A percentile compares a stretch with the other conserved stretches of the same genome.
phyloP scores from a whole-genome alignment of 2,113 vertebrate species.

The Polyodon spathula region DNA sequence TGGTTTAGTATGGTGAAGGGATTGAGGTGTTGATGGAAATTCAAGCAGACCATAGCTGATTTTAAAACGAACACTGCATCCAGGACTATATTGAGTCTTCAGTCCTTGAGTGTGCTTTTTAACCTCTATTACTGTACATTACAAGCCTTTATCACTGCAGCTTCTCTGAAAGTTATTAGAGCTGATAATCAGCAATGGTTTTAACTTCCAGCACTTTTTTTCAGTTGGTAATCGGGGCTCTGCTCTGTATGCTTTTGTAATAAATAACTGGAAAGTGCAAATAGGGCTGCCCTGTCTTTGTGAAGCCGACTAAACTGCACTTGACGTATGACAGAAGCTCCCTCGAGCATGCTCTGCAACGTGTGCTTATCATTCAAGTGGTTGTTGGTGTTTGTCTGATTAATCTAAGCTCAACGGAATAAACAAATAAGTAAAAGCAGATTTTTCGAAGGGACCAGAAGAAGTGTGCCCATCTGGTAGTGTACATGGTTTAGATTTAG shows the following conservation, averaged over 20 bases:
- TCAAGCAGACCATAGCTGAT: too few relatives aligned
- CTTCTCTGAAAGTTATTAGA: constrained; percentile 12
- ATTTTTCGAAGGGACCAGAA: too few relatives aligned
- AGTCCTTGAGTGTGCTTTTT: too few relatives aligned
- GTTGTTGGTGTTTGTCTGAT: too few relatives aligned
- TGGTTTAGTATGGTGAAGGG: neutral
- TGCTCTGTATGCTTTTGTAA: constrained; percentile 31
- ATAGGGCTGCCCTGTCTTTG: constrained; percentile 30
- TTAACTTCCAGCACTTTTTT: constrained; percentile 40
- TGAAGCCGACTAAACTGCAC: constrained; percentile 44
- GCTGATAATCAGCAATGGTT: constrained; percentile 36
- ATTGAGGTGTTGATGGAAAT: neutral
- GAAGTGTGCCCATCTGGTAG: too few relatives aligned
- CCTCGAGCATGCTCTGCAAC: constrained; percentile 19
- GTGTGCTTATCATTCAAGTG: too few relatives aligned
- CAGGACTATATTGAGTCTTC: too few relatives aligned
- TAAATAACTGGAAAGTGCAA: constrained; percentile 48
- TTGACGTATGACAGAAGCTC: constrained; percentile 31
- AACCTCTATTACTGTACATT: too few relatives aligned
- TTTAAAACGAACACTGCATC: too few relatives aligned
- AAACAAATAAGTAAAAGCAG: too few relatives aligned
- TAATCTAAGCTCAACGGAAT: too few relatives aligned
- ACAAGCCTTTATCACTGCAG: constrained; percentile 3
- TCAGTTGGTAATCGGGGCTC: constrained; percentile 49
- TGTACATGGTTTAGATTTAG: too few relatives aligned